Conservation (phyloP, 1,140 invertebrate genomes). For the Andricus grossulariae region DNA sequence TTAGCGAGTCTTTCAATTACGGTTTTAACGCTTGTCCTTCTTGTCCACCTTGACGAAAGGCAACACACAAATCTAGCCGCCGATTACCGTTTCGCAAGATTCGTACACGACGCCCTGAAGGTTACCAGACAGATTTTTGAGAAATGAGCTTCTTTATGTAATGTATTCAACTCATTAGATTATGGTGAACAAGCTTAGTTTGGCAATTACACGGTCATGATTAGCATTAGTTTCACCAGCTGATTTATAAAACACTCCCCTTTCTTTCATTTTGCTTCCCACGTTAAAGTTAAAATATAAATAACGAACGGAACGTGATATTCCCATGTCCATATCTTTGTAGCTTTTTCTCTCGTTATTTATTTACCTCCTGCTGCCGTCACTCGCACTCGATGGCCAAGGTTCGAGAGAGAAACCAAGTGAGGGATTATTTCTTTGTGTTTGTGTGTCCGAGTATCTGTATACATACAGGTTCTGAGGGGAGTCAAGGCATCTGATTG, state of each 20-base stretch:
- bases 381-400: neutral
- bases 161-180: too few species aligned
- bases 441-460: neutral
- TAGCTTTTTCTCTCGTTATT: conserved; percentile 8
- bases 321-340: conserved; percentile 10
- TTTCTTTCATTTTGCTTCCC: neutral
- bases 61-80: too few species aligned
- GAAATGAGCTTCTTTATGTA: too few species aligned
- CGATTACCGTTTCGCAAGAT: too few species aligned
- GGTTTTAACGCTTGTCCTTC: too few species aligned
- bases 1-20: too few species aligned
- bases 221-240: neutral
- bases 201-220: too few species aligned
- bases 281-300: neutral
- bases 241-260: neutral
- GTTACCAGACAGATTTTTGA: too few species aligned
- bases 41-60: too few species aligned
- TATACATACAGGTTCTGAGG: conserved; percentile 1
- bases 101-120: too few species aligned
- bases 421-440: neutral
- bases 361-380: neutral
- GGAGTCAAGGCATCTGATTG: conserved; percentile 23
- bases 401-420: conserved; percentile 27
- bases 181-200: too few species aligned
- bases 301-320: conserved; percentile 14